Conservation (phyloP, 2,113 vertebrate genomes). For the Chrysochloris asiatica region DNA sequence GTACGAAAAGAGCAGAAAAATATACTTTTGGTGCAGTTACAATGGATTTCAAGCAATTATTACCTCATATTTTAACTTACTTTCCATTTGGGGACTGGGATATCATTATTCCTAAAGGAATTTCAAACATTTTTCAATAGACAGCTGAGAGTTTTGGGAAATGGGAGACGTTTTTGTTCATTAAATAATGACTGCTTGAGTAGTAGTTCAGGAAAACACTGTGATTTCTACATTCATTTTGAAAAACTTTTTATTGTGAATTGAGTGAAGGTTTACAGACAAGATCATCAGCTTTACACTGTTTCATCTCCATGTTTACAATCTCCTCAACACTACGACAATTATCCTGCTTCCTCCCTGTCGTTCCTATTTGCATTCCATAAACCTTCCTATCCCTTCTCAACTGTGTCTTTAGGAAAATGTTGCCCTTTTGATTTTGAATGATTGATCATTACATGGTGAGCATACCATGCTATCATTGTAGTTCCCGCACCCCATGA, state of each 20-base stretch:
- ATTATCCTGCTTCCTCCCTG: too few species aligned
- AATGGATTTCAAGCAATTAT: neutral
- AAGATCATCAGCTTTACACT: too few species aligned
- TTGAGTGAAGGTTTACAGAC: too few species aligned
- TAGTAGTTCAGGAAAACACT: neutral
- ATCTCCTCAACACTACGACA: too few species aligned
- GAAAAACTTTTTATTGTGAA: neutral
- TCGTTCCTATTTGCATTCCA: too few species aligned
- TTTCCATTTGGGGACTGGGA: neutral
- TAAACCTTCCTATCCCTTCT: too few species aligned
- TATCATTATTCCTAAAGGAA: neutral
- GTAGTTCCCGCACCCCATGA: too few species aligned
- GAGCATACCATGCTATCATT: too few species aligned
- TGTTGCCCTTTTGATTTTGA: too few species aligned
- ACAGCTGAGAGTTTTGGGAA: neutral
- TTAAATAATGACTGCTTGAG: neutral
- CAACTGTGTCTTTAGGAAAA: too few species aligned
- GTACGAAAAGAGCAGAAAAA: neutral
- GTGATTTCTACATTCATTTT: neutral
- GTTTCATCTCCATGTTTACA: too few species aligned
- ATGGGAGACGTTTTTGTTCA: neutral
- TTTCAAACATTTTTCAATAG: neutral
- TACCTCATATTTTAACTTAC: neutral
- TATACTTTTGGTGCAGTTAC: neutral
- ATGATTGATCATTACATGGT: too few species aligned